Percentiles rank a stretch among this genome's conserved stretches.
These are phyloP conservation scores for Babylonia areolata DNA, from an alignment of 1,140 invertebrate species.

Conservation along the genomic window DNA sequence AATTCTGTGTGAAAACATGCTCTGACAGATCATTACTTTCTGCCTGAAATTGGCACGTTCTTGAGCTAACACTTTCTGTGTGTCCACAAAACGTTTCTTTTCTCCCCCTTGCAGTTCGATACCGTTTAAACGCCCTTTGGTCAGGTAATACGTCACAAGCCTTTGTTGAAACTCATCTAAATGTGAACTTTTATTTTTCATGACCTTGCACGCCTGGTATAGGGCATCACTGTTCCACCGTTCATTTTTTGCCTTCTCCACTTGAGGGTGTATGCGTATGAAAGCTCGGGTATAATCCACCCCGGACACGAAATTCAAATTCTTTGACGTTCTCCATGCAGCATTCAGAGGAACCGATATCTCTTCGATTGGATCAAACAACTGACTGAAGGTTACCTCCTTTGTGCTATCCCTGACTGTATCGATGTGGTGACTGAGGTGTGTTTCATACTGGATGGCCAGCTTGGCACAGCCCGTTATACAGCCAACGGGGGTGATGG, in stretches of 20 bases:
- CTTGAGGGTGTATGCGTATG: slow-evolving; percentile 69
- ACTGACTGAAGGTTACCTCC: slow-evolving; percentile 82
- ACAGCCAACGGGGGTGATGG: slow-evolving; percentile 89
- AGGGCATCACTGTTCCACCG: slow-evolving; percentile 70
- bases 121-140: slow-evolving; percentile 89
- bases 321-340: slow-evolving; percentile 91
- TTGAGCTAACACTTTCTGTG: slow-evolving; percentile 76
- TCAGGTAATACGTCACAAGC: slow-evolving; percentile 85
- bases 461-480: slow-evolving; percentile 88
- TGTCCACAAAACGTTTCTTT: slow-evolving; percentile 63
- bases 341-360: slow-evolving; percentile 84
- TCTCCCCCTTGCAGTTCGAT: slow-evolving; percentile 78
- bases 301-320: slow-evolving; percentile 86
- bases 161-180: slow-evolving; percentile 83
- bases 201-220: slow-evolving; percentile 75
- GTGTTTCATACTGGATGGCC: slow-evolving; percentile 88
- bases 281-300: slow-evolving; percentile 76
- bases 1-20: slow-evolving; percentile 36
- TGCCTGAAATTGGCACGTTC: slow-evolving; percentile 76
- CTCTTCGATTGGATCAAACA: slow-evolving; percentile 88
- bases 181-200: slow-evolving; percentile 75
- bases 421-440: slow-evolving; percentile 82
- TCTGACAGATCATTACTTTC: slow-evolving; percentile 34
- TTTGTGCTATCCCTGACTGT: slow-evolving; percentile 74
- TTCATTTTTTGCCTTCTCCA: slow-evolving; percentile 70